Evolutionary conservation across 2,888 invertebrate species (phyloP), one percentile per base, ranked within the genome.

Genomic region (Orchestes rusci): DNA sequence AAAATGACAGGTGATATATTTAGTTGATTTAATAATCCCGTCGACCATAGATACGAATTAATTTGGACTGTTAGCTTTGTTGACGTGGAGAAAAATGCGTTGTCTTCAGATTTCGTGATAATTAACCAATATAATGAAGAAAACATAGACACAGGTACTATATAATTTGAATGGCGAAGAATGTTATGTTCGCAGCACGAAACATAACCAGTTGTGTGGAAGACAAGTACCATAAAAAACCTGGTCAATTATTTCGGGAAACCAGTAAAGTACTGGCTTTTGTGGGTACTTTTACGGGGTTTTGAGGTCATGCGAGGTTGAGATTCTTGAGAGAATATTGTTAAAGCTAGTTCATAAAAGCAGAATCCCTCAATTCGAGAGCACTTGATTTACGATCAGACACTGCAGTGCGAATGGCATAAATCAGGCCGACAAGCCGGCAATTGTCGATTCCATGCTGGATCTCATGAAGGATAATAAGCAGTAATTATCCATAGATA

Each of bases 1-100:
- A 44, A 43, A 43, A 48, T 44, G 48, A 48, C 48, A 48, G 43
- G 39, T 32, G 48, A 48, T 48, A 48, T 44, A 40, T 48, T 48
- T 48, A 40, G 43, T 44, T 40, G 48, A 48, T 40, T 48, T 44
- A 48, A 48, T 48, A 48, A 48, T 33, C 32, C 27, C 19, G 33
- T 20, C 19, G 23, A 19, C 17, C 30, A 46, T 47, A 38, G 13
- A 35, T 37, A 44, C 48, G 40, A 37, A 43, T 43, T 48, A 39
- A 48, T 48, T 48, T 40, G 32, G 38, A 43, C 40, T 48, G 48
- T 48, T 43, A 37, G 23, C n/a, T n/a, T n/a, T n/a, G n/a, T n/a
- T n/a, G n/a, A n/a, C n/a, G n/a, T n/a, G n/a, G n/a, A n/a, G n/a
- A 23, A 23, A 23, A 10, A 23, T 23, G 23, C 10, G 5, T 23